A percentile compares a stretch with the other conserved stretches of the same genome.
These are phyloP conservation scores for Nomada fucata DNA, from an alignment of 2,888 invertebrate genomes.

Conservation along the genomic window DNA sequence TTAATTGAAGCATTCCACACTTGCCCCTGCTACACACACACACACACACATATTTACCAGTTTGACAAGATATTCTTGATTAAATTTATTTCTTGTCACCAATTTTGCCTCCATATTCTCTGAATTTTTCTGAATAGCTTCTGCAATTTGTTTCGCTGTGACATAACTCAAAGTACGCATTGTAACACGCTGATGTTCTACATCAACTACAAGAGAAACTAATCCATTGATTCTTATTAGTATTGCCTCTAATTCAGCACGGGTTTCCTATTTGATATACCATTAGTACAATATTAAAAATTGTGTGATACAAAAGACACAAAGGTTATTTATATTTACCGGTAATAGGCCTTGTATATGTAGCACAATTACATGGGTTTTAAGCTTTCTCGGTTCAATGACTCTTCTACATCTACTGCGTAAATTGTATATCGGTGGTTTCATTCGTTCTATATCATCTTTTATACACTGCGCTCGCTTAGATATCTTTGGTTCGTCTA, in stretches of 20 bases:
- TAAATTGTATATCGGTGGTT: constrained; percentile 83
- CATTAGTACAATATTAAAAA: constrained; percentile 8
- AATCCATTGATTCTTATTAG: constrained; percentile 83
- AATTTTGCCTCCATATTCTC: constrained; percentile 82
- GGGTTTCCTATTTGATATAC: constrained; percentile 77
- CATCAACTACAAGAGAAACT: constrained; percentile 83
- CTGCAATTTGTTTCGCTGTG: constrained; percentile 82
- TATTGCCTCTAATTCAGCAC: constrained; percentile 81
- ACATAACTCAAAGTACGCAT: constrained; percentile 83
- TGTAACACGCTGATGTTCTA: constrained; percentile 83
- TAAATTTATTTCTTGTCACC: constrained; percentile 83
- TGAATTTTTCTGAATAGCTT: constrained; percentile 81
- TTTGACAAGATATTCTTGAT: constrained; percentile 83
- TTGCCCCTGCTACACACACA: too few species aligned
- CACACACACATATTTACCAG: constrained; percentile 72
- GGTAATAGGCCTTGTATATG: constrained; percentile 82
- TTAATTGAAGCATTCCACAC: too few species aligned
- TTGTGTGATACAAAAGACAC: not conserved
- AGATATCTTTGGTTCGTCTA: constrained; percentile 78
- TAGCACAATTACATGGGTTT: constrained; percentile 81
- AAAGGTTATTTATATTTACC: constrained; percentile 64
- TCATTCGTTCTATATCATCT: constrained; percentile 82
- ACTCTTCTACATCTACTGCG: constrained; percentile 82
- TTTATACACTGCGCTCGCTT: constrained; percentile 80
- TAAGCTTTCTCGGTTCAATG: constrained; percentile 82